Percentiles rank a stretch among this genome's conserved stretches.
phyloP scores from a whole-genome alignment of 2,888 invertebrate genomes.

The Orthosia cruda region DNA sequence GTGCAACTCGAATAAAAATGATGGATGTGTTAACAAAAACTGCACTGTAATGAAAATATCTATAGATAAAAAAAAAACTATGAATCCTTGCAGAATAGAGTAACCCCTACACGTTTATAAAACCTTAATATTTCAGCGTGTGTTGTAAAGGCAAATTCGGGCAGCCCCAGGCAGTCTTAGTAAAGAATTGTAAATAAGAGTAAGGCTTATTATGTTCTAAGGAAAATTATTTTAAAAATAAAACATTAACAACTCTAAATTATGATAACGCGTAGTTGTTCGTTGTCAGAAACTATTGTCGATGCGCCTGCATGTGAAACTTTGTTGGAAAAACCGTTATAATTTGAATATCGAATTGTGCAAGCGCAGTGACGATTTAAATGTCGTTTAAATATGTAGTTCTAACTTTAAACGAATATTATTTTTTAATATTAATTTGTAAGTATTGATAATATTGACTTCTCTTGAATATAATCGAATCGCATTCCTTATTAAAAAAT shows the following conservation, averaged over 20 bases:
- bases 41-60: not conserved
- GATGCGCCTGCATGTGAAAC: conserved; percentile 13
- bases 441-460: conserved; percentile 6
- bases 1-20: conserved; percentile 14
- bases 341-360: conserved; percentile 20
- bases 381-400: conserved; percentile 21
- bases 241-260: conserved; percentile 22
- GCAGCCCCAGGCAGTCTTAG: conserved; percentile 36
- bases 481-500: conserved; percentile 38
- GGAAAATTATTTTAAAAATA: conserved; percentile 20
- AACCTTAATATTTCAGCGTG: conserved; percentile 27
- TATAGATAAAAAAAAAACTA: not conserved
- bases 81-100: not conserved
- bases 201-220: conserved; percentile 39
- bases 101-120: conserved; percentile 30
- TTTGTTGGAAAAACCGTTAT: not conserved
- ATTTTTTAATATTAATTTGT: conserved; percentile 16
- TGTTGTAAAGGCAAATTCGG: conserved; percentile 22
- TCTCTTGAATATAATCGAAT: conserved; percentile 35
- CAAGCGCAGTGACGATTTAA: conserved; percentile 9
- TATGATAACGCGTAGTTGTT: conserved; percentile 22
- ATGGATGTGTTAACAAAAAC: not conserved
- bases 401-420: conserved; percentile 10
- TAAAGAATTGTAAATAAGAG: conserved; percentile 51
- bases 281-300: conserved; percentile 23